Percentiles rank a stretch among this genome's conserved stretches.
Conservation (phyloP, 2,797 vertebrate species). For the Aldrovandia affinis region DNA sequence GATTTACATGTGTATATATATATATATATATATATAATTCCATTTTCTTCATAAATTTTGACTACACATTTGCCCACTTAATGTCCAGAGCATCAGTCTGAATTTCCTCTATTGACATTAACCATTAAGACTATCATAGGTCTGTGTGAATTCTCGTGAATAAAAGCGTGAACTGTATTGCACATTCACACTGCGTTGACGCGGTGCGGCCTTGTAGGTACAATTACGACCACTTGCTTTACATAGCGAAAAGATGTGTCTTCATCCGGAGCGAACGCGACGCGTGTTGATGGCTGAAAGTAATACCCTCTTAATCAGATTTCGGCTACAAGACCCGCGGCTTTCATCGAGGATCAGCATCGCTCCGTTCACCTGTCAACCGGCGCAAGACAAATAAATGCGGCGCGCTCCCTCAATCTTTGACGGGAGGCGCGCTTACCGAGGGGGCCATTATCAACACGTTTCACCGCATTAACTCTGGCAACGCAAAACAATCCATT, state of each 20-base stretch:
- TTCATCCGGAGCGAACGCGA: not conserved
- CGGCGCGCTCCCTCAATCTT: constrained; percentile 15
- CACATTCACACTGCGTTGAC: not conserved
- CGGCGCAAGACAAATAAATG: constrained; percentile 11
- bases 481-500: constrained; percentile 35
- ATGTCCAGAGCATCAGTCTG: not conserved
- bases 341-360: not conserved
- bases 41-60: not conserved
- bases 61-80: not conserved
- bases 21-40: not conserved
- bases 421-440: constrained; percentile 34
- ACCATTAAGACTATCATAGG: not conserved
- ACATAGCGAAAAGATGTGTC: constrained; percentile 2
- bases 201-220: not conserved
- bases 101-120: not conserved
- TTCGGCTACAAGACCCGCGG: not conserved
- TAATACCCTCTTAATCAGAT: constrained; percentile 1
- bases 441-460: constrained; percentile 23
- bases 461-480: constrained; percentile 45
- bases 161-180: not conserved
- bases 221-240: not conserved
- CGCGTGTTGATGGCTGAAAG: not conserved
- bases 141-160: not conserved
- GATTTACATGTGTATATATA: too few relatives aligned
- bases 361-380: constrained; percentile 3